A percentile compares a stretch with the other conserved stretches of the same genome.
Evolutionary conservation across 1,140 invertebrate genomes (phyloP).

Genomic region (Antheraea pernyi): DNA sequence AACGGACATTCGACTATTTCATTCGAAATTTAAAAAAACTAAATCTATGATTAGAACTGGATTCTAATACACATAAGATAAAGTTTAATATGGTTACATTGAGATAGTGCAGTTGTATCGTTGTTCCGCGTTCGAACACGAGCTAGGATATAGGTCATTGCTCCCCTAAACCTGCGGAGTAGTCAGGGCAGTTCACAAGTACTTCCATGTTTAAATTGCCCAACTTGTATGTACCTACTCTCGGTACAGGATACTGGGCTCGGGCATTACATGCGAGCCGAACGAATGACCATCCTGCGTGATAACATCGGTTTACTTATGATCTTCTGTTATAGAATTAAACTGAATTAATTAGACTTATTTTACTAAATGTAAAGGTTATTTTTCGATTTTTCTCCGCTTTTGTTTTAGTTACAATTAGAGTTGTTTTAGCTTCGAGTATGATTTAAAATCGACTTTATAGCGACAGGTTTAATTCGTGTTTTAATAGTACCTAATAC

Average conservation of each 20-base stretch:
- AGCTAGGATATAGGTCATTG: conserved; percentile 78
- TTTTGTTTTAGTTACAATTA: neutral
- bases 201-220: conserved; percentile 75
- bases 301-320: conserved; percentile 42
- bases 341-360: no score
- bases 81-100: conserved; percentile 61
- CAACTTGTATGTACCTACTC: conserved; percentile 63
- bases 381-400: no score
- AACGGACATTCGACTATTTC: conserved; percentile 52
- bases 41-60: conserved; percentile 69
- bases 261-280: conserved; percentile 48
- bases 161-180: conserved; percentile 75
- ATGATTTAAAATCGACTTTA: neutral
- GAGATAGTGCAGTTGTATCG: conserved; percentile 48
- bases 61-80: conserved; percentile 74
- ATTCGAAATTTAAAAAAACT: conserved; percentile 33
- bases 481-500: neutral
- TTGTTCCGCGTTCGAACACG: conserved; percentile 46
- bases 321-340: no score
- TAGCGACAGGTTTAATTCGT: neutral
- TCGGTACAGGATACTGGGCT: conserved; percentile 62
- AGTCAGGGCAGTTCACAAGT: conserved; percentile 73
- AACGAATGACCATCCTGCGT: conserved; percentile 55
- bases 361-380: no score
- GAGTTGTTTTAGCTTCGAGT: neutral